phyloP scores from a whole-genome alignment of 2,797 vertebrate species.

The Diceros bicornis region DNA sequence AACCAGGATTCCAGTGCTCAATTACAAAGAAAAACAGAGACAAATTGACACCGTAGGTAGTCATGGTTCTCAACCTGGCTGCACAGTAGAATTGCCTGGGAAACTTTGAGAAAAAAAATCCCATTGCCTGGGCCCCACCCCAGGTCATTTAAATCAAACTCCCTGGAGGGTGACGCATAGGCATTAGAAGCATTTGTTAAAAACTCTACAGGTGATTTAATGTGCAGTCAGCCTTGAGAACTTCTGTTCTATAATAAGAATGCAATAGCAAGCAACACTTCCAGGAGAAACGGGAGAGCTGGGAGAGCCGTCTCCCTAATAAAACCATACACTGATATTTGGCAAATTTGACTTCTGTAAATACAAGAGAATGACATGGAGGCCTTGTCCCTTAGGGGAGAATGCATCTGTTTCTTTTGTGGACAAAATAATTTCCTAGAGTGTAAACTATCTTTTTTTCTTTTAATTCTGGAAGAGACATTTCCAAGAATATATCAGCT shows the following conservation, averaged over 20 bases:
- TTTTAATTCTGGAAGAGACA: slow-evolving; percentile 58
- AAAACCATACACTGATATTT: slow-evolving; percentile 5
- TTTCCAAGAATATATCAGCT: slow-evolving; percentile 82
- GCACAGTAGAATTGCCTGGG: background rate
- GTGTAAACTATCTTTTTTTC: slow-evolving; percentile 69
- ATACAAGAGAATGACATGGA: background rate
- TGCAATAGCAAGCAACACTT: background rate
- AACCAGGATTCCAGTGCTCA: background rate
- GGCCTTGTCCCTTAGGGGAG: background rate
- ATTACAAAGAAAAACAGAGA: background rate
- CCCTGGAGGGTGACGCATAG: background rate
- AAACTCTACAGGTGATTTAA: slow-evolving; percentile 36
- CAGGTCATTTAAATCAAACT: slow-evolving; percentile 35
- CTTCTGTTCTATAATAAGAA: slow-evolving; percentile 49
- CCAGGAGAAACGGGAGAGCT: background rate
- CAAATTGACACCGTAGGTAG: background rate
- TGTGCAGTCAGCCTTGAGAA: slow-evolving; percentile 29
- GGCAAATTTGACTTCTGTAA: background rate
- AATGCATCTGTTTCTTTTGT: slow-evolving; percentile 52
- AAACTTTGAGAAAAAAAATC: background rate
- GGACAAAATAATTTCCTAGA: slow-evolving; percentile 79
- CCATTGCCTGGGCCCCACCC: background rate
- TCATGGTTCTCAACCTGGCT: background rate
- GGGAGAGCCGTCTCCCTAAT: background rate
- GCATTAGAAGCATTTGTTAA: background rate